Evolutionary conservation across 2,888 invertebrate genomes (phyloP).

Genomic region (Conus canariensis): DNA sequence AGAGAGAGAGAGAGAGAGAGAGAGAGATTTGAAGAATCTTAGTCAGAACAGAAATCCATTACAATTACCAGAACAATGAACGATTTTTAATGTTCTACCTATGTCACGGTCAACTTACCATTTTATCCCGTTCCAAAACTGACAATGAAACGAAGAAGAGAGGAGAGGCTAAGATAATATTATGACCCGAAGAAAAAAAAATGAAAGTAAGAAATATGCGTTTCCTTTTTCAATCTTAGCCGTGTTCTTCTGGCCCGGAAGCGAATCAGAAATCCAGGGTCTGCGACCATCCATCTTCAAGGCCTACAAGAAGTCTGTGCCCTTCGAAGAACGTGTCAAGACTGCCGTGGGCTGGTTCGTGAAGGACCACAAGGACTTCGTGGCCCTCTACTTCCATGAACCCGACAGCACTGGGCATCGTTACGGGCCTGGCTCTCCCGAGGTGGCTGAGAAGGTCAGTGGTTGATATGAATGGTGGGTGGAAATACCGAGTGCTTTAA

Average conservation of each 20-base stretch:
- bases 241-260: background rate
- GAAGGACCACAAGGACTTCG: conserved; percentile 52
- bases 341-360: background rate
- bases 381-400: conserved; percentile 72
- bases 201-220: background rate
- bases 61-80: too few relatives aligned
- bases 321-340: background rate
- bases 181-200: background rate
- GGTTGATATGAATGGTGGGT: background rate
- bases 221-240: background rate
- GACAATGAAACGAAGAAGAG: too few relatives aligned
- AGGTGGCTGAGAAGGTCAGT: background rate
- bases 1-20: too few relatives aligned
- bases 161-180: too few relatives aligned
- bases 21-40: too few relatives aligned
- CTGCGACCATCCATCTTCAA: background rate
- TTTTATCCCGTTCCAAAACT: too few relatives aligned
- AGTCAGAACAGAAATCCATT: too few relatives aligned
- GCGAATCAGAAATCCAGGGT: background rate
- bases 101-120: too few relatives aligned
- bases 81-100: too few relatives aligned
- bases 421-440: conserved; percentile 57
- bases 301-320: background rate
- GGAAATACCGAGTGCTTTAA: too few relatives aligned
- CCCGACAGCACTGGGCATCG: conserved; percentile 73